phyloP scores from a whole-genome alignment of 2,888 invertebrate genomes.

The Ypsolopha sequella region DNA sequence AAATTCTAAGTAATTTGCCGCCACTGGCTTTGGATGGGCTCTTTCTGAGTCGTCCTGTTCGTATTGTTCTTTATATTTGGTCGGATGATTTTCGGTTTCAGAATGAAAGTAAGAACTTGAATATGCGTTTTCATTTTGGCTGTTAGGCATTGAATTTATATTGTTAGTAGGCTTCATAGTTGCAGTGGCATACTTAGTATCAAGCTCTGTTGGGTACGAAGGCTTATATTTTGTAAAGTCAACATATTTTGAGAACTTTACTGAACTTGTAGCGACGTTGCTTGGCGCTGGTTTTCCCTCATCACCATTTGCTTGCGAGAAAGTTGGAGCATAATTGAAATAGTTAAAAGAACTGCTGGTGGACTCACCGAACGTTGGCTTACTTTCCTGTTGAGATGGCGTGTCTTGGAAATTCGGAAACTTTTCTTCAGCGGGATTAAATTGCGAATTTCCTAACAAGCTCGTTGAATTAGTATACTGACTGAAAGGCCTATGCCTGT shows the following conservation, averaged over 20 bases:
- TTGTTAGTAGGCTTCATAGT: constrained; percentile 18
- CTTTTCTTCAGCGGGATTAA: constrained; percentile 26
- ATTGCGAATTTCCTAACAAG: constrained; percentile 24
- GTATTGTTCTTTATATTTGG: constrained; percentile 2
- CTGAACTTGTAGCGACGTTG: constrained; percentile 14
- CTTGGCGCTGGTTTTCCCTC: constrained; percentile 24
- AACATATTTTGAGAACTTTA: constrained; percentile 46
- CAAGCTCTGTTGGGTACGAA: constrained; percentile 37
- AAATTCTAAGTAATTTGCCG: constrained; percentile 1
- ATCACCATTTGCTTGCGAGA: constrained; percentile 22
- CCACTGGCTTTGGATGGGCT: background rate
- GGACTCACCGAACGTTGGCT: constrained; percentile 25
- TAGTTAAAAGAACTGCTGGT: constrained; percentile 16
- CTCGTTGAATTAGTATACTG: constrained; percentile 31
- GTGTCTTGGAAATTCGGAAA: constrained; percentile 24
- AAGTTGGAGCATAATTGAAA: constrained; percentile 26
- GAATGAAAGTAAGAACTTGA: constrained; percentile 9
- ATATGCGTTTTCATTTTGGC: constrained; percentile 1
- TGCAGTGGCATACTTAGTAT: constrained; percentile 27
- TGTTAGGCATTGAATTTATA: constrained; percentile 2
- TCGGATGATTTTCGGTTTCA: background rate
- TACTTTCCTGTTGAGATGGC: constrained; percentile 26
- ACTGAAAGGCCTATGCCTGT: constrained; percentile 18
- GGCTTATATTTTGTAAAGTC: constrained; percentile 50
- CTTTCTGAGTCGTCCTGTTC: constrained; percentile 11